These are phyloP conservation scores for Pseudopipra pipra DNA, from an alignment of 2,113 vertebrate species.

Conservation along the genomic window DNA sequence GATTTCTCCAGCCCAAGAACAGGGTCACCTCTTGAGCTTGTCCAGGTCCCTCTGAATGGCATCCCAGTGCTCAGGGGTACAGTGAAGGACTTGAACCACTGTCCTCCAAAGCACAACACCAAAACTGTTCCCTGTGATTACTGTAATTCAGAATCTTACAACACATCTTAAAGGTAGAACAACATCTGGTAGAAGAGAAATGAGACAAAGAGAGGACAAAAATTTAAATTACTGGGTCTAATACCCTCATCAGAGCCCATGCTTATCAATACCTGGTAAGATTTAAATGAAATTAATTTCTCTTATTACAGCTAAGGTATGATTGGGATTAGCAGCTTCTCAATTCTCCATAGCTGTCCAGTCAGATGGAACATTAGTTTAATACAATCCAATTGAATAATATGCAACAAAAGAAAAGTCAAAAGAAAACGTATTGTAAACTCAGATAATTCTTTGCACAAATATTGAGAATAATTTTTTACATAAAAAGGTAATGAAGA, in stretches of 20 bases:
- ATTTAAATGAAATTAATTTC: neutral
- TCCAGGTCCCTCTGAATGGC: neutral
- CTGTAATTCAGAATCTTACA: neutral
- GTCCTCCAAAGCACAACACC: neutral
- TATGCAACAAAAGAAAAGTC: neutral
- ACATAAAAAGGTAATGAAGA: neutral
- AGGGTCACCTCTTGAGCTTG: neutral
- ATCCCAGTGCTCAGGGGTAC: rapidly evolving
- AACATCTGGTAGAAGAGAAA: neutral
- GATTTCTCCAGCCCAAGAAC: rapidly evolving
- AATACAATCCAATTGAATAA: neutral
- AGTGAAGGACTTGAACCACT: neutral
- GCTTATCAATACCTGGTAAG: rapidly evolving
- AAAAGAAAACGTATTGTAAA: neutral
- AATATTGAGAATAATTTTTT: neutral
- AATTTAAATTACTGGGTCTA: neutral
- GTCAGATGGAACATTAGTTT: neutral
- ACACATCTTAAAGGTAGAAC: rapidly evolving
- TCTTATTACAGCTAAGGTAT: neutral
- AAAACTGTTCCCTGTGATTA: neutral
- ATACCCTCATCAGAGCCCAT: neutral
- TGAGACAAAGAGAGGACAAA: neutral
- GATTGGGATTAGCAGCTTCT: neutral
- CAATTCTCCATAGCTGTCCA: neutral
- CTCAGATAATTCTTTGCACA: neutral